phyloP scores from a whole-genome alignment of 2,113 vertebrate genomes.

The Erythrocercus mccallii region DNA sequence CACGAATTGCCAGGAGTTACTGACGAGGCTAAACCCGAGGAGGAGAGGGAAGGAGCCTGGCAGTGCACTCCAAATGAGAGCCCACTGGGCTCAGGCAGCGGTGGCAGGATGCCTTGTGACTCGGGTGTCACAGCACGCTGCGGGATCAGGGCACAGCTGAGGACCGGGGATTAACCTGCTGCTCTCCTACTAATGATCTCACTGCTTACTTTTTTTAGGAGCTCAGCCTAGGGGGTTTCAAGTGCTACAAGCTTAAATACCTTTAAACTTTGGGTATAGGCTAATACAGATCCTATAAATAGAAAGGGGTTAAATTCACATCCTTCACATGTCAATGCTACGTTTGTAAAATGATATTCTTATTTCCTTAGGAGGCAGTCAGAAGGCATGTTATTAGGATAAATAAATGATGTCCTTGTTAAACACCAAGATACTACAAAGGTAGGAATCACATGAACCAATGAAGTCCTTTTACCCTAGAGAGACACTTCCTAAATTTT shows the following conservation, averaged over 20 bases:
- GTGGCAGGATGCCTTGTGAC: not conserved
- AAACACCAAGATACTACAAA: not conserved
- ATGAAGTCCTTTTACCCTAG: not conserved
- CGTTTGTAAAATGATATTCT: not conserved
- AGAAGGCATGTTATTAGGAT: not conserved
- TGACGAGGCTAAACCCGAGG: rapidly evolving
- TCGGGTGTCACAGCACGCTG: not conserved
- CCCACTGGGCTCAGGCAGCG: not conserved
- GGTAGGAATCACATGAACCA: rapidly evolving
- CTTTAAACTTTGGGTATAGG: not conserved
- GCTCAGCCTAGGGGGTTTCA: not conserved
- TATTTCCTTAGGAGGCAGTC: not conserved
- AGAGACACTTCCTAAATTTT: not conserved
- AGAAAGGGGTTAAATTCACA: not conserved
- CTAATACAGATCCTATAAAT: not conserved
- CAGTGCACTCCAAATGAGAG: not conserved
- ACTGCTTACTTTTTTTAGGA: not conserved
- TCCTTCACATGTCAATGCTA: not conserved
- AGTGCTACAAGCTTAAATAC: not conserved
- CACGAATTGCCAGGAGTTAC: not conserved
- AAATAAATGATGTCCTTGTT: not conserved
- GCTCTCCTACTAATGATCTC: not conserved
- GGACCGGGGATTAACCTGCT: not conserved
- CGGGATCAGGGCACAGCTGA: not conserved
- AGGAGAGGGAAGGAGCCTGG: not conserved